Evolutionary conservation across 2,113 vertebrate genomes (phyloP).

Genomic region (Eubucco bourcierii): DNA sequence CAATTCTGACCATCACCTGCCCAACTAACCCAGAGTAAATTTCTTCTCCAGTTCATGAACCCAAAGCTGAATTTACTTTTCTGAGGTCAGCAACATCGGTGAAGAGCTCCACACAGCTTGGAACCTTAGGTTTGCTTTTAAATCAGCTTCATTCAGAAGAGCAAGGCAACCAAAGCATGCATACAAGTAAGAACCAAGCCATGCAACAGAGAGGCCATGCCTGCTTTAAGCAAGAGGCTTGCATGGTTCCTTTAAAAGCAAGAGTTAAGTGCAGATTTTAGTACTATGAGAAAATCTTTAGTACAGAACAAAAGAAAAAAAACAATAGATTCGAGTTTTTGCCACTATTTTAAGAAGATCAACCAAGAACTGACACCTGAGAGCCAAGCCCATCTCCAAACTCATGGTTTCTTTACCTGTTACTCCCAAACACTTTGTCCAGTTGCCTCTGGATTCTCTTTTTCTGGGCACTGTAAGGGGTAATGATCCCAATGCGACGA

Average conservation of each 20-base stretch:
- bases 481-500: slow-evolving; percentile 84
- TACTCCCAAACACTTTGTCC: slow-evolving; percentile 68
- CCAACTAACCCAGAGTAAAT: not conserved
- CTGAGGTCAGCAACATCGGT: not conserved
- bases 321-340: not conserved
- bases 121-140: not conserved
- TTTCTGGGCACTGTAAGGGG: slow-evolving; percentile 88
- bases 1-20: not conserved
- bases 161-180: not conserved
- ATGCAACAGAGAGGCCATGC: not conserved
- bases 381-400: not conserved
- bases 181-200: not conserved
- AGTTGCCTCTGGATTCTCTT: slow-evolving; percentile 73
- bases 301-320: too few species aligned
- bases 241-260: not conserved
- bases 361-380: not conserved
- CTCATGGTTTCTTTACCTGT: slow-evolving; percentile 2
- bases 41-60: not conserved
- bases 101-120: not conserved
- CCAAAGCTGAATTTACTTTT: not conserved
- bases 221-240: not conserved
- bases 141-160: not conserved
- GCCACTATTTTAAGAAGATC: not conserved
- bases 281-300: not conserved
- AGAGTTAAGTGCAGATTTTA: not conserved